Conservation (phyloP, 2,113 vertebrate genomes). For the Paralichthys olivaceus region DNA sequence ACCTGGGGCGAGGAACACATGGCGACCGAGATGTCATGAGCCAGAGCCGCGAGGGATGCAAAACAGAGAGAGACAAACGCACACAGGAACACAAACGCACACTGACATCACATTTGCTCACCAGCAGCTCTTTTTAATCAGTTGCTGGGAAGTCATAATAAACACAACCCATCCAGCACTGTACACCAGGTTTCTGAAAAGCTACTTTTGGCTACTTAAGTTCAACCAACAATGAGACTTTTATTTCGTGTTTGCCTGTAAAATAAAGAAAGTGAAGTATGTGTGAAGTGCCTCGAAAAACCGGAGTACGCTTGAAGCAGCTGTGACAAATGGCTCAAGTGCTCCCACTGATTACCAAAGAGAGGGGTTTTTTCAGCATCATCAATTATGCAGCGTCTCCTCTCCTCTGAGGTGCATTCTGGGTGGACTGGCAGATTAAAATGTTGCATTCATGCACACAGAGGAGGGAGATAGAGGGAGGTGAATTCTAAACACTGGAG, state of each 20-base stretch:
- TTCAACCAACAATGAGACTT: conserved; percentile 24
- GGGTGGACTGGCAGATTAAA: conserved; percentile 14
- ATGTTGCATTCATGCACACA: neutral
- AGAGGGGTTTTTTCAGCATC: conserved; percentile 40
- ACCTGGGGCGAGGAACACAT: conserved; percentile 11
- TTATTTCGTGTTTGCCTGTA: neutral
- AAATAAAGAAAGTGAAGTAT: conserved; percentile 10
- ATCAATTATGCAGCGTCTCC: conserved; percentile 50
- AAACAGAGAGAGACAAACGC: conserved; percentile 14
- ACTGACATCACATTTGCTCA: conserved; percentile 16
- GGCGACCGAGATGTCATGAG: conserved; percentile 52
- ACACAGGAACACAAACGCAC: neutral
- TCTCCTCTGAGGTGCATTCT: conserved; percentile 34
- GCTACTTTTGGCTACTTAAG: neutral
- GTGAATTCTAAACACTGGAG: conserved; percentile 10
- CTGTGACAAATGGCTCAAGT: conserved; percentile 32
- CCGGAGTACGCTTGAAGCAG: conserved; percentile 16
- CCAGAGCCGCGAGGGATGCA: conserved; percentile 15
- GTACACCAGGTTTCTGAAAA: conserved; percentile 1
- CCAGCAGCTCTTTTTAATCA: conserved; percentile 9
- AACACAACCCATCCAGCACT: neutral
- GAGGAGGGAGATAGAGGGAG: neutral
- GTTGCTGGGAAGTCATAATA: neutral
- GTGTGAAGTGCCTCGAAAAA: conserved; percentile 34
- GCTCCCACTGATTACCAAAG: conserved; percentile 51